Evolutionary conservation across 1,140 invertebrate genomes (phyloP), one percentile per base, ranked within the genome.

Genomic region (Centruroides sculpturatus): DNA sequence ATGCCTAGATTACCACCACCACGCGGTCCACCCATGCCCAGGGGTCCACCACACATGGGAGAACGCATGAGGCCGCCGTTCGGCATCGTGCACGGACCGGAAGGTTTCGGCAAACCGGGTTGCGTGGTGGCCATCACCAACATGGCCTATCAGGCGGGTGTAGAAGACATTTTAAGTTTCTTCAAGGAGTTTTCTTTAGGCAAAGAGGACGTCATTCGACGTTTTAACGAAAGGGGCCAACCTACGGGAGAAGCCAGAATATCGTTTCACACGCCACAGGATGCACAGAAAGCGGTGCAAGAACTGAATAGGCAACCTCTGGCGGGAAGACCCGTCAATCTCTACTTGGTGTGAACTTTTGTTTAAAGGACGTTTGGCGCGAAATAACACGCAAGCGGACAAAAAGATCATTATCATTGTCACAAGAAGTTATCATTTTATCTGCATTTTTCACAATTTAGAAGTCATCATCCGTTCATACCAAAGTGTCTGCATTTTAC

Each of bases 181-280:
- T 93, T 97, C 67, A 73, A 79, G 0, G 71, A 69, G 5, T 75
- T 67, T 58, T 56, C 66, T 35, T 66, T 74, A 6, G 65, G 68
- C 6, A 67, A 67, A 5, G 70, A 75, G 51, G 69, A 69, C 34
- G 71, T 76, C 49, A 64, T 69, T n/a, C 62, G 74, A 6, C 70
- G 70, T 56, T 71, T 66, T 72, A 87, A 90, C 70, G 86, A 90
- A 41, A 82, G 83, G 54, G 86, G 88, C 0, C 82, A 85, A 72
- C 84, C 89, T 0, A 92, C 91, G 1, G 89, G 90, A 0, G 91
- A 96, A 72, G 89, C 89, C 3, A 80, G 89, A 8, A 85, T 95
- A 0, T 82, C 86, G 1, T 92, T 97, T 69, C 76, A 77, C 0
- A 80, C 81, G 1, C 82, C 85, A 0, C 77, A 80, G 13, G 87